Percentiles rank a stretch among this genome's conserved stretches.
These are phyloP conservation scores for Drosophila neotestacea DNA, from an alignment of 2,888 invertebrate species.

Conservation along the genomic window DNA sequence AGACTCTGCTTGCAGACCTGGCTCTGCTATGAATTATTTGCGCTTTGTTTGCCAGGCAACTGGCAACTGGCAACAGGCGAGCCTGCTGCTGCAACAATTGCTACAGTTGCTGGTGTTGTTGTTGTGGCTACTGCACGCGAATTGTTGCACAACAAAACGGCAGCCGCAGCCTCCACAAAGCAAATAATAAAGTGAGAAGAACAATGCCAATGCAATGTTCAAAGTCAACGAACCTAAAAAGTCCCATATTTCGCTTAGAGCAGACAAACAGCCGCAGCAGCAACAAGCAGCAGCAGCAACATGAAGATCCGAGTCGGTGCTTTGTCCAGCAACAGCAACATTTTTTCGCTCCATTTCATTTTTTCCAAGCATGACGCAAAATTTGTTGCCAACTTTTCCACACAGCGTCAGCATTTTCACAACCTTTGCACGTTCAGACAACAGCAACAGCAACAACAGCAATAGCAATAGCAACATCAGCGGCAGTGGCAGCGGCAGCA, in stretches of 20 bases:
- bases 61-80: not conserved
- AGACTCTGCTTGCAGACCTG: constrained; percentile 10
- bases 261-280: constrained; percentile 57
- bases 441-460: constrained; percentile 22
- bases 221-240: constrained; percentile 80
- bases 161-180: constrained; percentile 67
- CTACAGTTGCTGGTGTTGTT: constrained; percentile 41
- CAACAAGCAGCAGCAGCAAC: constrained; percentile 38
- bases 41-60: constrained; percentile 69
- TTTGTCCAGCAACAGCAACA: constrained; percentile 70
- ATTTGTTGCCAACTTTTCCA: constrained; percentile 80
- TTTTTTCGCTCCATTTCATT: constrained; percentile 81
- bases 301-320: constrained; percentile 60
- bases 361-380: constrained; percentile 80
- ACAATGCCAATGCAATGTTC: constrained; percentile 81
- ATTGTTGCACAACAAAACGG: constrained; percentile 61
- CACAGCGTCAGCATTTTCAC: constrained; percentile 77
- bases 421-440: constrained; percentile 76
- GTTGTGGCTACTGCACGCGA: constrained; percentile 77
- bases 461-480: constrained; percentile 27
- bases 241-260: constrained; percentile 75
- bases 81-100: constrained; percentile 32
- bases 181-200: constrained; percentile 82
- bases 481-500: constrained; percentile 43
- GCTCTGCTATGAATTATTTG: constrained; percentile 75